A percentile compares a stretch with the other conserved stretches of the same genome.
phyloP scores from a whole-genome alignment of 1,140 invertebrate species.

The Rhizoglyphus robini region DNA sequence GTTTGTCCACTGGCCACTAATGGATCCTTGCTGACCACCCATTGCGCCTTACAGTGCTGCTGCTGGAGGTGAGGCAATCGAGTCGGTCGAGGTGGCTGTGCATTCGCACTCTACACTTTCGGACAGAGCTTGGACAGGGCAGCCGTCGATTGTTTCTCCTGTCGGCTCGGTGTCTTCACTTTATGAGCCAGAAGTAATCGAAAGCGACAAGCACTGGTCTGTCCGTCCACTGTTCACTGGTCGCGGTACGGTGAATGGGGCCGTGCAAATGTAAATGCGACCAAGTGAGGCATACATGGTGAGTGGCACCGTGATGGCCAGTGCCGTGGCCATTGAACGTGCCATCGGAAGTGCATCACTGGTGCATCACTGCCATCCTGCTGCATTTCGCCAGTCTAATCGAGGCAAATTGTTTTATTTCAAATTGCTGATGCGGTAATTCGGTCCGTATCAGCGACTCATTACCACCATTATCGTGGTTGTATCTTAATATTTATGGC shows the following conservation, averaged over 20 bases:
- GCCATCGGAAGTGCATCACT: background rate
- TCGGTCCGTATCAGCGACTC: background rate
- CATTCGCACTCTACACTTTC: background rate
- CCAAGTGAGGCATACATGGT: conserved; percentile 13
- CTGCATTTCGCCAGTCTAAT: background rate
- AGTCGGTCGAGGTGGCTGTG: too few relatives aligned
- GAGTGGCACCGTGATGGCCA: background rate
- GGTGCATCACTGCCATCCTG: background rate
- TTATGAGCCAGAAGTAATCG: conserved; percentile 19
- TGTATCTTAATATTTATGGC: conserved; percentile 14
- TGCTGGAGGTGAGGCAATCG: background rate
- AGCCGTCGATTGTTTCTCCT: background rate
- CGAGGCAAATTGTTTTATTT: conserved; percentile 7
- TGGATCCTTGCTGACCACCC: background rate
- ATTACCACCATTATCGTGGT: conserved; percentile 1
- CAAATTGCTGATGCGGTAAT: conserved; percentile 14
- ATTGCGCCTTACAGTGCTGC: background rate
- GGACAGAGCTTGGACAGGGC: background rate
- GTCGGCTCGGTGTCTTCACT: background rate
- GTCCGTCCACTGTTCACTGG: background rate
- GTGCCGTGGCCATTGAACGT: background rate
- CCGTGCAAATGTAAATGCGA: conserved; percentile 11
- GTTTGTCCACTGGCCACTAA: background rate
- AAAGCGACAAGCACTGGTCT: conserved; percentile 15
- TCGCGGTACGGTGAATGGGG: background rate